Base-by-base conservation (phyloP, 2,888 invertebrate genomes). In the Gymnosoma rotundatum region DNA sequence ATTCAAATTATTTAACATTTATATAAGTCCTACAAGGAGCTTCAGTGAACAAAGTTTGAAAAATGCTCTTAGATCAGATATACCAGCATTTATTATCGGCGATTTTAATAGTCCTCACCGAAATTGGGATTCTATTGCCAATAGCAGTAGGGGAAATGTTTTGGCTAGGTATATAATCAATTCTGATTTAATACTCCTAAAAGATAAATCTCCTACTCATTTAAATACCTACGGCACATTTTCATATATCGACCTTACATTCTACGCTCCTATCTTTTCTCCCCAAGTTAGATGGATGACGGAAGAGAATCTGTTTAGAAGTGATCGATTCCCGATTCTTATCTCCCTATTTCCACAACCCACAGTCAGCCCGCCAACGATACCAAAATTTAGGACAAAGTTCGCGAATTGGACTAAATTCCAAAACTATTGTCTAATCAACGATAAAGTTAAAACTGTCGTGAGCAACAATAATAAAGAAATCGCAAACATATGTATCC, bases 211-310 rank as follows among this genome's bases (percentile, higher is more conserved):
- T 0, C 83, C 86, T 0, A 86, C 86, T 10, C 82, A 86, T 66
- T 72, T 86, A 25, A 83, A 78, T 48, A 86, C 85, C 14, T 86
- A 86, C 38, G 48, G 81, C 16, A 79, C 86, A 1, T 74, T 87
- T 36, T 86, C 81, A n/a, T 60, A 87, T 73, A 61, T 86, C 20
- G 85, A 87, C 32, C 60, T 87, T 7, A 67, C 84, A 5, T 76
- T 87, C n/a, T 72, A 78, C n/a, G 79, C 84, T 1, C 74, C 87
- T 12, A 9, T 25, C 7, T 18, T 84, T 25, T 48, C 56, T 8
- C 12, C 80, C 6, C 25, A 32, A 54, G 54, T 14, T 21, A 12
- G 2, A 54, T 86, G 85, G 81, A 60, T 66, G 21, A 72, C 56
- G 2, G 56, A 69, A 4, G 21, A 25, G 25, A 52, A 73, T 42